Base-by-base conservation (phyloP, 2,888 invertebrate genomes). In the Antheraea assamensis region DNA sequence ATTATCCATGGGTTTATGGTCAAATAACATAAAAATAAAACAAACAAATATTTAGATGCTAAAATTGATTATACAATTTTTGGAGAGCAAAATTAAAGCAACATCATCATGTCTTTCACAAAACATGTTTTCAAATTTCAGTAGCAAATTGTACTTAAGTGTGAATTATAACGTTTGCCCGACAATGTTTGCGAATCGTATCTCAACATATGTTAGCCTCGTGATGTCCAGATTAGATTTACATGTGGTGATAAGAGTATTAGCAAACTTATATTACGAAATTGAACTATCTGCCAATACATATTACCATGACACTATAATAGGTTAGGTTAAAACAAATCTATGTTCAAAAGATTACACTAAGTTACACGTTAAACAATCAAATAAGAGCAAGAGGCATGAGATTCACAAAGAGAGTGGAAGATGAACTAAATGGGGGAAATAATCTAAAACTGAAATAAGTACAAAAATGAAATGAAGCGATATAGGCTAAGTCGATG, bases 91-190 rank as follows among this genome's bases (percentile, higher is more conserved):
- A 35, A 66, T 3, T 35, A 66, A 31, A 66, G 31, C 17, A 66
- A 35, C 13, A 64, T 30, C 1, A 21, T 52, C 5, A 19, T 10
- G 10, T 58, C 8, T 58, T 24, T 24, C 8, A 24, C 10, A 24
- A 58, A n/a, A 58, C 30, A 30, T 15, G 17, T 35, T 68, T 31
- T n/a, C n/a, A 68, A 31, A 35, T 35, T 35, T 10, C 64, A 72
- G 55, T 64, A 70, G 72, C 71, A 64, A 73, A 71, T 64, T 75
- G 31, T n/a, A 35, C 21, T 10, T 68, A 35, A 5, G 68, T 68
- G 68, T 68, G 68, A 68, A 68, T 24, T 61, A n/a, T 68, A 21
- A 68, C 68, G 31, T 35, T 10, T 35, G 10, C 13, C 30, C 10
- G 21, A 31, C 35, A 35, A 35, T 35, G 31, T 68, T 35, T n/a